Base-by-base conservation (phyloP, 2,797 vertebrate species). In the Alexandromys oeconomus region DNA sequence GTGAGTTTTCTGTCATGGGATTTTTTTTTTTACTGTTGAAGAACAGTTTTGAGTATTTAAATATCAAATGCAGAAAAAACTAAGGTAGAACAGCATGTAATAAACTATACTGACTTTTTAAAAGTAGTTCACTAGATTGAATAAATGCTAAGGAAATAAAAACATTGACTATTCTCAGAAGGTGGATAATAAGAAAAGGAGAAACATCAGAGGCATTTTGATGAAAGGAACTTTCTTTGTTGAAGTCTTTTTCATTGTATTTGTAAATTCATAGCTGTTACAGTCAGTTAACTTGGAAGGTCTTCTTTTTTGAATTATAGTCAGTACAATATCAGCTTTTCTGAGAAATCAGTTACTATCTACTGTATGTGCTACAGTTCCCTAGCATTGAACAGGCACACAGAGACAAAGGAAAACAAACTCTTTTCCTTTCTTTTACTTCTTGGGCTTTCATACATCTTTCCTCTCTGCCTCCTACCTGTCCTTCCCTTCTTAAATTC, bases 361-460 rank as follows among this genome's bases (percentile, higher is more conserved):
- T 63, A 31, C 21, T 80, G 3, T 34, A 67, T 21, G 0, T 61
- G 10, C 51, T 23, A 69, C 9, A 65, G 7, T 89, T 81, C 69
- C 4, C 9, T 63, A 65, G 15, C 54, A 82, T 74, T 34, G 85
- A 91, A 34, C 37, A 14, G 34, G 12, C 6, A 65, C 71, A 48
- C 78, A 34, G 3, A 54, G 29, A 94, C 34, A 67, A 82, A 82
- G 19, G 15, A 37, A 3, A 63, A 43, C n/a, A 73, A n/a, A 3
- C 0, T 1, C 1, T 29, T 67, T 67, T 84, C 14, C 40, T 63
- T 84, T 63, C 6, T 37, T 57, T 2, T 8, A 1, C 13, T 7
- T 11, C 25, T 9, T 67, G 21, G 0, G 2, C 43, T 0, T 1
- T 14, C 48, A n/a, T 6, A 1, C 0, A 43, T 40, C 6, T 14